Conservation (phyloP, 2,888 invertebrate genomes). For the Oscheius myriophilus region DNA sequence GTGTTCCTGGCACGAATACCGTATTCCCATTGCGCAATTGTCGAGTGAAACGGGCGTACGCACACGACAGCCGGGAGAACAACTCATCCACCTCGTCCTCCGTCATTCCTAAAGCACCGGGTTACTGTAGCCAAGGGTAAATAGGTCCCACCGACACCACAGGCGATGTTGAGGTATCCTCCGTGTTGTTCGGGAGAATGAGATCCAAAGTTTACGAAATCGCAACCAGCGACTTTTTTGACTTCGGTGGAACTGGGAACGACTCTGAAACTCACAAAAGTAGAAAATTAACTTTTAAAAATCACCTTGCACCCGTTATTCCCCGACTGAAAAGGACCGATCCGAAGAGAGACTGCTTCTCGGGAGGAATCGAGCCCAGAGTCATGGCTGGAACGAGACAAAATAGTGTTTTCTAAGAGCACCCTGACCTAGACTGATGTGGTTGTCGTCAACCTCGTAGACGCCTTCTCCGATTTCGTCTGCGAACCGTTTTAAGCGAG, state of each 20-base stretch:
- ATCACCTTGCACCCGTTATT: conserved; percentile 54
- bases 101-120: conserved; percentile 41
- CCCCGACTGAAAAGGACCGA: conserved; percentile 57
- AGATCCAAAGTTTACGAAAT: conserved; percentile 60
- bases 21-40: conserved; percentile 3
- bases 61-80: conserved; percentile 48
- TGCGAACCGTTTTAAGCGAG: conserved; percentile 49
- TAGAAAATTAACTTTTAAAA: background rate
- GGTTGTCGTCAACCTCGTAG: conserved; percentile 56
- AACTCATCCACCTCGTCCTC: conserved; percentile 55
- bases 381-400: conserved; percentile 52
- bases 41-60: conserved; percentile 39
- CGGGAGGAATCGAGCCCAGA: conserved; percentile 53
- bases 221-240: conserved; percentile 47
- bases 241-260: conserved; percentile 41
- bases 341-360: conserved; percentile 60
- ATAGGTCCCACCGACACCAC: conserved; percentile 55
- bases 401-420: conserved; percentile 7
- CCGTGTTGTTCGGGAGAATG: conserved; percentile 54
- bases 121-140: background rate
- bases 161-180: conserved; percentile 63
- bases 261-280: conserved; percentile 49
- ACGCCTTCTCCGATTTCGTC: conserved; percentile 59
- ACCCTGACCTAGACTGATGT: conserved; percentile 57
- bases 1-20: background rate